A percentile compares a stretch with the other conserved stretches of the same genome.
Evolutionary conservation across 1,140 invertebrate genomes (phyloP).

Genomic region (Procambarus clarkii): DNA sequence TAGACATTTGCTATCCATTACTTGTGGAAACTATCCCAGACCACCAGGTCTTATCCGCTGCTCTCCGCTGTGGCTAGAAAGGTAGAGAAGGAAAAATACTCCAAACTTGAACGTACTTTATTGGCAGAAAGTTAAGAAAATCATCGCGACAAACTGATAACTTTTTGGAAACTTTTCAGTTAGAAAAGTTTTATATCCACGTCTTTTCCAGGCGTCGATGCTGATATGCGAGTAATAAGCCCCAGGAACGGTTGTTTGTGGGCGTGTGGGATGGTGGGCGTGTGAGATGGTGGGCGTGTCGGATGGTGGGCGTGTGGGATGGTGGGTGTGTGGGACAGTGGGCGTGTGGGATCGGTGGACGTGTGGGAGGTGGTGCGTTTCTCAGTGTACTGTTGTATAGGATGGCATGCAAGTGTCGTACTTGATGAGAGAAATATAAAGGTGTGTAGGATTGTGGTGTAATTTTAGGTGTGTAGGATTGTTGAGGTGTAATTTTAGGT

Average conservation of each 20-base stretch:
- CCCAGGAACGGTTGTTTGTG: neutral
- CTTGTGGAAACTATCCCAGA: too few species aligned
- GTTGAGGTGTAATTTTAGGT: too few species aligned
- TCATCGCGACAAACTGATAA: neutral
- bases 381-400: too few species aligned
- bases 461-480: too few species aligned
- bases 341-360: neutral
- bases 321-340: neutral
- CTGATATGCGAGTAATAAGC: neutral
- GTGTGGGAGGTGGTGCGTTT: too few species aligned
- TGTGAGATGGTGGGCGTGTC: neutral
- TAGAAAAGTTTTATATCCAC: neutral
- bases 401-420: too few species aligned
- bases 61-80: neutral
- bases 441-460: too few species aligned
- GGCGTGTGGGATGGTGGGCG: neutral
- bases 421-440: too few species aligned
- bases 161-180: neutral
- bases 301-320: neutral
- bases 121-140: slow-evolving; percentile 1
- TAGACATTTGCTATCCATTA: too few species aligned
- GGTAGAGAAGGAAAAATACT: neutral
- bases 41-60: too few species aligned
- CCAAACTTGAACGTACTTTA: neutral
- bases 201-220: neutral